Base-by-base conservation (phyloP, 1,140 invertebrate species). In the Drosophila biarmipes region DNA sequence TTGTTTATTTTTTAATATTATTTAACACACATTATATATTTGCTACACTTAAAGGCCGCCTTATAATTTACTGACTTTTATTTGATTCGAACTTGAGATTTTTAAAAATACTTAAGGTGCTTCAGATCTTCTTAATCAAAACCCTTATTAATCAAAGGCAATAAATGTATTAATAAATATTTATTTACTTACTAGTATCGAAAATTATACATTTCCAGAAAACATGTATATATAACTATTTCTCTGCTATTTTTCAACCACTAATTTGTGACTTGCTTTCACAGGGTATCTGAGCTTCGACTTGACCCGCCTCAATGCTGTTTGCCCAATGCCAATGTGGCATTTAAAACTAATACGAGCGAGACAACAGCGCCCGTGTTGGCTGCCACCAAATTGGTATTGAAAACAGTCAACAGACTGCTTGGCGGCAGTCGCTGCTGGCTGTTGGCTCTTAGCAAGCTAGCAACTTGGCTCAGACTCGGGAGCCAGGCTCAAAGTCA, bases 261-360 rank as follows among this genome's bases (percentile, higher is more conserved):
- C 7, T 24, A 17, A 17, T 31, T 6, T 14, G 27, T 14, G 8
- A 2, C 2, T 43, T 42, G 19, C 8, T 1, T 7, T 5, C 11
- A 6, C 17, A 78, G 73, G 40, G 79, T 74, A 78, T 82, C 12
- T 2, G 14, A 4, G 21, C 40, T 37, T 58, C 84, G 77, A 29
- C 46, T 48, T 42, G 46, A 14, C 42, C 15, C 53, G 66, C 61
- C 54, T 80, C 64, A 58, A 64, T 49, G 61, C 51, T 86, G 75
- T 86, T 86, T 89, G 75, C 74, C 68, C 84, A 89, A 73, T 80
- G 85, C 58, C 85, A 89, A 89, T 84, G 77, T 78, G 84, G 85
- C 85, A 90, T 90, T 80, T 84, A 85, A 89, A 80, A 80, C 84
- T 84, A 90, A 89, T 78, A 78, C 76, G 76, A 90, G 59, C 76